phyloP scores from a whole-genome alignment of 2,113 vertebrate species.

The Ornithorhynchus anatinus region DNA sequence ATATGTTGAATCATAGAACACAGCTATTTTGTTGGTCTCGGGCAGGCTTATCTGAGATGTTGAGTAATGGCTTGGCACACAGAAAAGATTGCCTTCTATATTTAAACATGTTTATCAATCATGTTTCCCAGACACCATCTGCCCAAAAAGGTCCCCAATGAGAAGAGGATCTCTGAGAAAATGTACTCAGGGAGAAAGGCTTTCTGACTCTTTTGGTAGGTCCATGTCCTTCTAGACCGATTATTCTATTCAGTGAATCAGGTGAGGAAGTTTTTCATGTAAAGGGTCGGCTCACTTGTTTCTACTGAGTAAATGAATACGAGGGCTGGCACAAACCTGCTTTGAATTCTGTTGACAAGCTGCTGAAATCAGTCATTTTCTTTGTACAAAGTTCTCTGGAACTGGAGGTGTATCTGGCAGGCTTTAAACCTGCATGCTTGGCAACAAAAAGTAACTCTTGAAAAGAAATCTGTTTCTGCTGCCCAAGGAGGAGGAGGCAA shows the following conservation, averaged over 20 bases:
- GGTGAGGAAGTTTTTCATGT: not conserved
- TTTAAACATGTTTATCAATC: constrained; percentile 65
- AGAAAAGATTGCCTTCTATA: constrained; percentile 60
- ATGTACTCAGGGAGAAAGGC: constrained; percentile 14
- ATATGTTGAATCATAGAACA: constrained; percentile 42
- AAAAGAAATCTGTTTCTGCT: too few species aligned
- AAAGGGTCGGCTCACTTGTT: not conserved
- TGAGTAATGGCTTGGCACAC: constrained; percentile 60
- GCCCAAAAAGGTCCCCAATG: constrained; percentile 39
- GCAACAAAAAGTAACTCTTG: constrained; percentile 15
- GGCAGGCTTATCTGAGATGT: constrained; percentile 47
- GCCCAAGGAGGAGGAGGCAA: too few species aligned
- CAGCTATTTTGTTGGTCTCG: constrained; percentile 41
- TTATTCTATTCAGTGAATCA: constrained; percentile 30
- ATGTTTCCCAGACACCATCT: constrained; percentile 60
- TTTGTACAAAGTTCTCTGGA: constrained; percentile 25
- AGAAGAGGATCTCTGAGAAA: constrained; percentile 38
- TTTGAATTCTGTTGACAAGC: constrained; percentile 35
- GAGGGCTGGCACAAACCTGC: constrained; percentile 30
- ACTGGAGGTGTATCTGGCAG: not conserved
- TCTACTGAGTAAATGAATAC: constrained; percentile 31
- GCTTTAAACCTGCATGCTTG: constrained; percentile 1
- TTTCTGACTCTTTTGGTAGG: constrained; percentile 15
- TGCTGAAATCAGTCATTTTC: constrained; percentile 21
- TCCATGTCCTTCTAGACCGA: not conserved